phyloP scores from a whole-genome alignment of 2,888 invertebrate species.

The Operophtera brumata region DNA sequence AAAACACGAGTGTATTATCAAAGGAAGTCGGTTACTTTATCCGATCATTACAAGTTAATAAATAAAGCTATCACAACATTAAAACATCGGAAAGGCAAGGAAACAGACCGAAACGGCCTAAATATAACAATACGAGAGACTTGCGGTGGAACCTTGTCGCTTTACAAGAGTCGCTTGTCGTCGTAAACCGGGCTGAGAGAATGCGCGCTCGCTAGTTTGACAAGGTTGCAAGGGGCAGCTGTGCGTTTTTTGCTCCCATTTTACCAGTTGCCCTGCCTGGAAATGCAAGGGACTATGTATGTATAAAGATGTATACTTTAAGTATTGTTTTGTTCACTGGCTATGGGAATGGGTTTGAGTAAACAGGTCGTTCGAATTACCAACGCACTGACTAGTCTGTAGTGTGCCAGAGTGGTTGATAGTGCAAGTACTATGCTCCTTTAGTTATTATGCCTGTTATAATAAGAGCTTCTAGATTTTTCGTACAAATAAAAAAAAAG shows the following conservation, averaged over 20 bases:
- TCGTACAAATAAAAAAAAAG: too few species aligned
- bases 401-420: constrained; percentile 4
- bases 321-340: constrained; percentile 59
- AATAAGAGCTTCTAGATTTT: not conserved
- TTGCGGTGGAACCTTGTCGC: constrained; percentile 60
- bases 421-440: not conserved
- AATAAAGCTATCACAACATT: constrained; percentile 45
- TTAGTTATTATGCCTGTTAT: not conserved
- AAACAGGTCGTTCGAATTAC: constrained; percentile 37
- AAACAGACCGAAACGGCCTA: constrained; percentile 66
- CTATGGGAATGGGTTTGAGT: constrained; percentile 55
- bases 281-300: constrained; percentile 57
- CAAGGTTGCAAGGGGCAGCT: constrained; percentile 66
- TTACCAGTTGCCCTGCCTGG: constrained; percentile 63
- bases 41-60: constrained; percentile 26
- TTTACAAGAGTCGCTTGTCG: constrained; percentile 40
- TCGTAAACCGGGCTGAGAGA: constrained; percentile 45
- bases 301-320: constrained; percentile 14
- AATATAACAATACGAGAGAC: constrained; percentile 57
- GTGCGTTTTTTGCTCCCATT: constrained; percentile 69
- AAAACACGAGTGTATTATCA: not conserved
- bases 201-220: constrained; percentile 51
- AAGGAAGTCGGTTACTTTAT: constrained; percentile 15
- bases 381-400: not conserved
- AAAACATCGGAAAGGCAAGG: constrained; percentile 53